A percentile compares a stretch with the other conserved stretches of the same genome.
Evolutionary conservation across 2,888 invertebrate genomes (phyloP).

Genomic region (Cyclophora punctaria): DNA sequence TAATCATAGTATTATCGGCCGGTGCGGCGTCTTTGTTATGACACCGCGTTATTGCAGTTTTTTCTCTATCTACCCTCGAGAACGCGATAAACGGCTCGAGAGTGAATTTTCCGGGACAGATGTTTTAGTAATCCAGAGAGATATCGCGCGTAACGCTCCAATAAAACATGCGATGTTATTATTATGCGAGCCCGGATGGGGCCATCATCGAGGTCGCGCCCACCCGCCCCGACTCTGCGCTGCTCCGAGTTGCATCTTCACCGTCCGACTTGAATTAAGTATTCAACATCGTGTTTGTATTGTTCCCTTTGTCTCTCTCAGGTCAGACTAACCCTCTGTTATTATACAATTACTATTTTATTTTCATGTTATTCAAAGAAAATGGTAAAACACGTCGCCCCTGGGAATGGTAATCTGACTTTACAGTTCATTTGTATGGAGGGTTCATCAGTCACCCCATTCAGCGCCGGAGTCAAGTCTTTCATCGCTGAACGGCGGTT

Average conservation of each 20-base stretch:
- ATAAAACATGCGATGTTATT: slow-evolving; percentile 63
- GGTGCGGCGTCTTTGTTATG: slow-evolving; percentile 70
- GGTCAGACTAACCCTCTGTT: not conserved
- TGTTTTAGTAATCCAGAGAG: slow-evolving; percentile 62
- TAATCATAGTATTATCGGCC: slow-evolving; percentile 74
- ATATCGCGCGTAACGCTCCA: slow-evolving; percentile 37
- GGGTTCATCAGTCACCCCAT: slow-evolving; percentile 29
- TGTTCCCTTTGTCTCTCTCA: too few species aligned
- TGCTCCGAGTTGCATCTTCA: not conserved
- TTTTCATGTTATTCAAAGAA: too few species aligned
- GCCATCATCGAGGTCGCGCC: slow-evolving; percentile 11
- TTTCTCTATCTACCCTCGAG: slow-evolving; percentile 68
- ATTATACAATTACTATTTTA: not conserved
- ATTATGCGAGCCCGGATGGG: slow-evolving; percentile 26
- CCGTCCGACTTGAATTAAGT: slow-evolving; percentile 7
- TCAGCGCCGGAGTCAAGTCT: slow-evolving; percentile 23
- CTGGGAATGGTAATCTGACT: slow-evolving; percentile 13
- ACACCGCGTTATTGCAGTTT: slow-evolving; percentile 73
- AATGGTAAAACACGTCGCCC: not conserved
- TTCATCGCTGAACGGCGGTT: slow-evolving; percentile 28
- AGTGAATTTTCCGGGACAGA: slow-evolving; percentile 74
- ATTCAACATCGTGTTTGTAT: not conserved
- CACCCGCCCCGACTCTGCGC: slow-evolving; percentile 2
- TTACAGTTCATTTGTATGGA: slow-evolving; percentile 16
- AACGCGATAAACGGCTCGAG: slow-evolving; percentile 57